Evolutionary conservation across 2,797 vertebrate species (phyloP).

Genomic region (Merluccius polli): DNA sequence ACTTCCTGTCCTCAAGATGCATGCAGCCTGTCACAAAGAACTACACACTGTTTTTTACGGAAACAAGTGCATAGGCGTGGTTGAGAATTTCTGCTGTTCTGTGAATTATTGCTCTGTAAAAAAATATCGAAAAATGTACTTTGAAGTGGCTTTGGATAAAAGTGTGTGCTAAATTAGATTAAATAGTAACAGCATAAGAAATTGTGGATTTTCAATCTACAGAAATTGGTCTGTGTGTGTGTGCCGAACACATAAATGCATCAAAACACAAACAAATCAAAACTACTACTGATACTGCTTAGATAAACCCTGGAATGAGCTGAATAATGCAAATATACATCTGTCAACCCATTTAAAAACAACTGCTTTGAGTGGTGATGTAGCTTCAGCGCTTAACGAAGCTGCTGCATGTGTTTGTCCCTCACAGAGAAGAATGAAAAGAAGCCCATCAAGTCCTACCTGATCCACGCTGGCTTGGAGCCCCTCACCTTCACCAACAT

Average conservation of each 20-base stretch:
- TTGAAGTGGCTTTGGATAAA: too few relatives aligned
- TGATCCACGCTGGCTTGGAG: slow-evolving; percentile 95
- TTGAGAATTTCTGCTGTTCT: too few relatives aligned
- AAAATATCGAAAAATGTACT: background rate
- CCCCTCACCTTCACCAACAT: slow-evolving; percentile 98
- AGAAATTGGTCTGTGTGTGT: background rate
- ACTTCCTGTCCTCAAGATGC: background rate
- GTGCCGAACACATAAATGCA: background rate
- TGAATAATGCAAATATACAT: background rate
- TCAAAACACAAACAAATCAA: background rate
- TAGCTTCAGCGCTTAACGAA: too few relatives aligned
- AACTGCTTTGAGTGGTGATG: background rate
- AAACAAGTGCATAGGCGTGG: background rate
- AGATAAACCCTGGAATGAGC: background rate
- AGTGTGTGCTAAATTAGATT: too few relatives aligned
- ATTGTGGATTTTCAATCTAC: background rate
- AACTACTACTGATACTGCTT: background rate
- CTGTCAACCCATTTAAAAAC: background rate
- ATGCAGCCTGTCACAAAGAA: background rate
- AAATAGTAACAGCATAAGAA: background rate
- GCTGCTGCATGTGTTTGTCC: background rate
- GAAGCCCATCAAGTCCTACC: slow-evolving; percentile 92
- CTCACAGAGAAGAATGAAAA: slow-evolving; percentile 86
- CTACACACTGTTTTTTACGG: background rate
- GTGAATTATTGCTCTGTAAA: background rate